Evolutionary conservation across 2,113 vertebrate species (phyloP), one percentile per base, ranked within the genome.

Genomic region (Cyprinodon tularosa): DNA sequence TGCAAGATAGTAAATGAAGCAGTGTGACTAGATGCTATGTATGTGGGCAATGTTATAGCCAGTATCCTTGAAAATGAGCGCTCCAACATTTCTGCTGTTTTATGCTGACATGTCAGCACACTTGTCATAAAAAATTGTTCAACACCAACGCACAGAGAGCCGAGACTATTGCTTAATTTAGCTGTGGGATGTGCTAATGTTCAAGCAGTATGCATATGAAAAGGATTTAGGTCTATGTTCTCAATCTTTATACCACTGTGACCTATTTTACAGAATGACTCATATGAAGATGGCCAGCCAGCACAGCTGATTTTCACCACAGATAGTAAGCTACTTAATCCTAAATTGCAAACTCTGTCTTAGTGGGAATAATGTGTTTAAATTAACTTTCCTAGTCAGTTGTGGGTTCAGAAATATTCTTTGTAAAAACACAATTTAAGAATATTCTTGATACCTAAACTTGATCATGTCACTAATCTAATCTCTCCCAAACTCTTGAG

Each of bases 181-280:
- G 42, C 29, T 20, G 39, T 65, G 17, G 13, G 61, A 37, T 17
- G 29, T 40, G 62, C 9, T 13, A 8, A 22, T 29, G 11, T 45
- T 45, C 37, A 42, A 70, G 66, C 66, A 57, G 15, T 13, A 44
- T n/a, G 64, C 38, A 42, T 64, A 13, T 78, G 29, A 40, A 68
- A 65, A 64, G 44, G 44, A 62, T 44, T 40, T 7, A 39, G 2
- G 4, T 15, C 20, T 68, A 44, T 45, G 53, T 62, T 61, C 29
- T 59, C 44, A 14, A 47, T 75, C 14, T 37, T 53, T 47, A 63
- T 62, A 20, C 42, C 20, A 11, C 7, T 17, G 15, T 77, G 69
- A 63, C 76, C 71, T 22, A 61, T 50, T 72, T 76, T 72, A n/a
- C 44, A 22, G 20, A 83, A 62, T 83, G 65, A 76, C 44, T 79